Base-by-base conservation (phyloP, 2,888 invertebrate species). In the Apamea anceps region DNA sequence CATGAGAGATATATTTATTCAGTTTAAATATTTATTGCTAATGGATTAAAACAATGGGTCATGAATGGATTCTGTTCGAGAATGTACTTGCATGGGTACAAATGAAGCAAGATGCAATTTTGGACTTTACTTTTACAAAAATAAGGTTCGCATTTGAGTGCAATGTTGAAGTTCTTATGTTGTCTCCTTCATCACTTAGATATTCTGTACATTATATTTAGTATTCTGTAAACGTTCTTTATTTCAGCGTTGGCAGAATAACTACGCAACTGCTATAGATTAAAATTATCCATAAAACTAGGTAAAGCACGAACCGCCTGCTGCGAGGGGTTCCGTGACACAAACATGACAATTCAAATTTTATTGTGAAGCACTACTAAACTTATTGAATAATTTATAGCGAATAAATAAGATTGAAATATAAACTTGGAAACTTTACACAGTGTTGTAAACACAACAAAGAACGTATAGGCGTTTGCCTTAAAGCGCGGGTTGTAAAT, bases 21-120 rank as follows among this genome's bases (percentile, higher is more conserved):
- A 57, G 81, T 72, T 81, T 82, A 77, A 79, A 87, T 87, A 87
- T 86, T 85, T 85, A 85, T 87, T 84, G 77, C 63, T 80, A 87
- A 87, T 85, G 82, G 83, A 86, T 84, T 80, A 75, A 85, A 84
- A 89, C 90, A 89, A 89, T 89, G 82, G 88, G 87, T 84, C 81
- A 88, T 87, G 90, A 89, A 89, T 87, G 87, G 82, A 84, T 78
- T 83, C 82, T 77, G 72, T 83, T 63, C 48, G 60, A 77, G 70
- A 85, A 77, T 78, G 74, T 83, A 85, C 81, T 80, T 76, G 21
- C 37, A 51, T 62, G 48, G 45, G 18, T 70, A 66, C 28, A 42
- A 4, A n/a, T 8, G 25, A 71, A 25, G 32, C 0, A 12, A 48
- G 0, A 48, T 63, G 2, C 7, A 28, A 71, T 57, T 57, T 28